Conservation (phyloP, 2,797 vertebrate genomes). For the Phoebastria nigripes region DNA sequence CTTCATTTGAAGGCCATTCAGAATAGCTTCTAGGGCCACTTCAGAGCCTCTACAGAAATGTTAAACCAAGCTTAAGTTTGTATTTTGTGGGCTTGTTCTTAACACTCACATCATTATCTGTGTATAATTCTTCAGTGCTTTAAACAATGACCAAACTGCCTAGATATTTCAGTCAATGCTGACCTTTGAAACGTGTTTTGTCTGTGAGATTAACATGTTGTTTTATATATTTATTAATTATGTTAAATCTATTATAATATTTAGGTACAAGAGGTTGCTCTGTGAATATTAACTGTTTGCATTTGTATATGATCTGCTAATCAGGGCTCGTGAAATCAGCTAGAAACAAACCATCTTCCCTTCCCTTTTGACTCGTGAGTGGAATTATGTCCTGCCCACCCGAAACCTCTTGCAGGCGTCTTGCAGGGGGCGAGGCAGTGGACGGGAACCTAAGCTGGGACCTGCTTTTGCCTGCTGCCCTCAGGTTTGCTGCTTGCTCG, state of each 20-base stretch:
- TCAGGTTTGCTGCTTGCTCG: slow-evolving; percentile 17
- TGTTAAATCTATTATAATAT: background rate
- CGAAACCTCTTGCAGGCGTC: background rate
- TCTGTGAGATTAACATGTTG: slow-evolving; percentile 29
- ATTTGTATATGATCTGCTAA: background rate
- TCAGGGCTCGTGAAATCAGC: slow-evolving; percentile 6
- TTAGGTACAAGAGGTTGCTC: background rate
- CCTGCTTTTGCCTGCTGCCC: slow-evolving; percentile 12
- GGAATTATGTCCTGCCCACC: background rate
- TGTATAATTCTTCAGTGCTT: background rate
- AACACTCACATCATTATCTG: background rate
- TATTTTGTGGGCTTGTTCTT: slow-evolving; percentile 5
- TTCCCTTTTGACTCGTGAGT: background rate
- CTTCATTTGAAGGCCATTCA: background rate
- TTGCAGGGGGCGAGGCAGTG: background rate
- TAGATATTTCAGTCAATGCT: background rate
- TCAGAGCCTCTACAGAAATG: background rate
- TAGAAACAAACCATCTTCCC: background rate
- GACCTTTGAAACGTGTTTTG: slow-evolving; percentile 13
- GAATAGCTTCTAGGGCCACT: background rate
- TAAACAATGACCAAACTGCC: background rate
- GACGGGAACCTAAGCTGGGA: background rate
- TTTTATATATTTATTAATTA: slow-evolving; percentile 62
- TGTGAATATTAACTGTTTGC: slow-evolving; percentile 7
- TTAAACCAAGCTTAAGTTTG: background rate